These are phyloP conservation scores for Cecidostiba fungosa DNA, from an alignment of 2,888 invertebrate species.

Conservation along the genomic window DNA sequence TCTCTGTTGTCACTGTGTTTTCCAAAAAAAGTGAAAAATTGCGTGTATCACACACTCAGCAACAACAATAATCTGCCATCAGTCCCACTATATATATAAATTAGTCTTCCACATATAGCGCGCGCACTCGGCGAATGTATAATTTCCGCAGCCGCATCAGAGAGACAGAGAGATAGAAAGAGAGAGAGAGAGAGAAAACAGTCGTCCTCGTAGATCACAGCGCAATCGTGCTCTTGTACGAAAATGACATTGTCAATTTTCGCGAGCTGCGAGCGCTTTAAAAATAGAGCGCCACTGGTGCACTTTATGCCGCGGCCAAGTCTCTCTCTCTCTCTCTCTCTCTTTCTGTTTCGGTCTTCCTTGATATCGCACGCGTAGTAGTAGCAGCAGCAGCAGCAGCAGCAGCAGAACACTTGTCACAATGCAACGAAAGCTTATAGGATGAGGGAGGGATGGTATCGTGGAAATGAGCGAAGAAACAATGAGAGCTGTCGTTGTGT, in stretches of 20 bases:
- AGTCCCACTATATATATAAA: no score
- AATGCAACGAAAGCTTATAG: not conserved
- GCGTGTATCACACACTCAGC: no score
- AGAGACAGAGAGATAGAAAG: no score
- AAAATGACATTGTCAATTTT: slow-evolving; percentile 55
- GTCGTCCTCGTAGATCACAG: not conserved
- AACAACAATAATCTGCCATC: no score
- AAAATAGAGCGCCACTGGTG: slow-evolving; percentile 50
- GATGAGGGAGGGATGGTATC: not conserved
- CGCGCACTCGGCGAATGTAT: no score
- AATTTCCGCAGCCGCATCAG: no score
- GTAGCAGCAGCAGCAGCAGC: not conserved
- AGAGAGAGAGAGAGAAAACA: no score
- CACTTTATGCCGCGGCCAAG: slow-evolving; percentile 31
- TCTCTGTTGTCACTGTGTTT: not conserved
- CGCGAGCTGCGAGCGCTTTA: slow-evolving; percentile 47
- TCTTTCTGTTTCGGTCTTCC: slow-evolving; percentile 6
- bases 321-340: slow-evolving; percentile 7
- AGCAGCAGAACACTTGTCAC: no score
- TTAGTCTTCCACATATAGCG: no score
- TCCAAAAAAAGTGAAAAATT: no score
- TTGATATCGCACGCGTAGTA: not conserved
- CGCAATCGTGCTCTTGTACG: slow-evolving; percentile 15
- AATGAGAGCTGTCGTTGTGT: slow-evolving; percentile 51
- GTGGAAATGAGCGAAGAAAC: not conserved